phyloP scores from a whole-genome alignment of 2,797 vertebrate species.

The Triplophysa bombifrons region DNA sequence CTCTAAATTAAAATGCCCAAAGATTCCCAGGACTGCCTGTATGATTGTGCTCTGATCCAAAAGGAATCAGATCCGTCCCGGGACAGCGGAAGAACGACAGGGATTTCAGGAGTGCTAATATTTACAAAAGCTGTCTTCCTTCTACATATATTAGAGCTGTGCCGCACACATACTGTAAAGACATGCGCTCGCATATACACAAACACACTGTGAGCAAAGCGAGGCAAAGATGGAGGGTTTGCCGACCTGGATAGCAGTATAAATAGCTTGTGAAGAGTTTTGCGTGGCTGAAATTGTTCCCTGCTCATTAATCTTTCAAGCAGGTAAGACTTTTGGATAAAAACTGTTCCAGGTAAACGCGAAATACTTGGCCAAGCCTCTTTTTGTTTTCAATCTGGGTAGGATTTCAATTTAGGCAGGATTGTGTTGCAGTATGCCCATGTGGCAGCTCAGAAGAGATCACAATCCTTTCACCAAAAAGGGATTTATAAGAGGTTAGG shows the following conservation, averaged over 20 bases:
- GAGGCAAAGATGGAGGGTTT: constrained; percentile 49
- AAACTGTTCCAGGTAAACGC: constrained; percentile 37
- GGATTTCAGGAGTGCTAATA: constrained; percentile 40
- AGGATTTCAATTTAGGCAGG: constrained; percentile 37
- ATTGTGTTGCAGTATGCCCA: background rate
- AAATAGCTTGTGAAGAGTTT: constrained; percentile 55
- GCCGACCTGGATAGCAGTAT: constrained; percentile 58
- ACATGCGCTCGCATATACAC: constrained; percentile 36
- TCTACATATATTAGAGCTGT: constrained; percentile 32
- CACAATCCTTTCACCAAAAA: constrained; percentile 26
- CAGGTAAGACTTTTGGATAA: constrained; percentile 40
- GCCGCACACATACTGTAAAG: constrained; percentile 17
- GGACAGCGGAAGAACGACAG: background rate
- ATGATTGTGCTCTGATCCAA: background rate
- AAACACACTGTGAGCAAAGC: constrained; percentile 38
- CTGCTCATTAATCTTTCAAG: constrained; percentile 58
- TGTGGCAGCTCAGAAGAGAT: constrained; percentile 10
- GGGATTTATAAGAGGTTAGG: constrained; percentile 25
- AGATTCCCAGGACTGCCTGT: background rate
- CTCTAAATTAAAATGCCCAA: background rate
- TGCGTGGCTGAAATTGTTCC: constrained; percentile 52
- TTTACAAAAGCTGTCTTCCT: constrained; percentile 48
- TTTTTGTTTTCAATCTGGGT: constrained; percentile 34
- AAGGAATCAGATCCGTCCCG: constrained; percentile 2
- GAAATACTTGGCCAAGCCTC: background rate